Percentiles rank a stretch among this genome's conserved stretches.
phyloP scores from a whole-genome alignment of 2,113 vertebrate species.

The Brachypodius melanocephalos region DNA sequence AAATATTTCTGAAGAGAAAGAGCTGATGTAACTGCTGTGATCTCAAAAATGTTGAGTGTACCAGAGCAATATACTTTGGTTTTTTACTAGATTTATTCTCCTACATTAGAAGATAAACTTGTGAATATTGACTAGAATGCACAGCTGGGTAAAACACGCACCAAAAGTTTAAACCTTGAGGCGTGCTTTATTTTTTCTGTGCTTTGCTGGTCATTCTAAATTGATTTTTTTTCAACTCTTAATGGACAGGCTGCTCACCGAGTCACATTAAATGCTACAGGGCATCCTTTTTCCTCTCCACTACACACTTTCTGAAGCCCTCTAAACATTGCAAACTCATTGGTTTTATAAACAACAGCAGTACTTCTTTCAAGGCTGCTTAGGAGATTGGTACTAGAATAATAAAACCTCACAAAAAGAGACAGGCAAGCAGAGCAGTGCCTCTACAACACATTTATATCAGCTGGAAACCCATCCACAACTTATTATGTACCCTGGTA shows the following conservation, averaged over 20 bases:
- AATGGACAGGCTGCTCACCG: neutral
- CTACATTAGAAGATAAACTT: neutral
- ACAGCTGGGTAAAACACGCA: neutral
- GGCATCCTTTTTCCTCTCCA: neutral
- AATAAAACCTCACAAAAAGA: neutral
- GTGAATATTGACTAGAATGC: neutral
- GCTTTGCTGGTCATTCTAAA: neutral
- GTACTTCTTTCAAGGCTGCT: slow-evolving; percentile 1
- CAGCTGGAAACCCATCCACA: neutral
- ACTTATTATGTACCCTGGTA: neutral
- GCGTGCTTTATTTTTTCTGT: neutral
- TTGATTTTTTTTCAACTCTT: neutral
- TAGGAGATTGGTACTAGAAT: neutral
- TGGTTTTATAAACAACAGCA: neutral
- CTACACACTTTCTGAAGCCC: neutral
- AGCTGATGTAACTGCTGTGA: neutral
- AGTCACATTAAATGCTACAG: neutral
- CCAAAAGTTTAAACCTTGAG: neutral
- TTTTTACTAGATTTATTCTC: neutral
- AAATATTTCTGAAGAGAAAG: neutral
- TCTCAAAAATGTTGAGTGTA: neutral
- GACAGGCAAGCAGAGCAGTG: neutral
- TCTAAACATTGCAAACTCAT: neutral
- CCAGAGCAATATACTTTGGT: neutral
- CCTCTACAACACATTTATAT: neutral